A percentile compares a stretch with the other conserved stretches of the same genome.
Conservation (phyloP, 2,888 invertebrate genomes). For the Tetheella fluctuosa region DNA sequence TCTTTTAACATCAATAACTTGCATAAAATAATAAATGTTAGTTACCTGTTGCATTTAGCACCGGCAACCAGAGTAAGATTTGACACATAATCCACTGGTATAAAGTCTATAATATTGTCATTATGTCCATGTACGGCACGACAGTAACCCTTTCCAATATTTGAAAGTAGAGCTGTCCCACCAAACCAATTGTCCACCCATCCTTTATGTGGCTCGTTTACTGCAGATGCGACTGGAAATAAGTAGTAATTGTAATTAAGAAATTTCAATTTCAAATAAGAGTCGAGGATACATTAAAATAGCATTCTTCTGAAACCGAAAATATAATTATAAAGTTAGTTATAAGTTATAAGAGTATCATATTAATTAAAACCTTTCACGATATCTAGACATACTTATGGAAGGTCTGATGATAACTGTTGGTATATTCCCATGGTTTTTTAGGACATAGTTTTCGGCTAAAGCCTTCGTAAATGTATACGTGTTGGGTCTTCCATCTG, state of each 20-base stretch:
- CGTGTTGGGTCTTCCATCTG: conserved; percentile 48
- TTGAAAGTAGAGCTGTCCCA: conserved; percentile 87
- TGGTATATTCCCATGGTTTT: conserved; percentile 41
- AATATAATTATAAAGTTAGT: too few species aligned
- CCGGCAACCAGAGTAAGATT: conserved; percentile 92
- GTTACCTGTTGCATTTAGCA: conserved; percentile 41
- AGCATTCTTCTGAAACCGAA: too few species aligned
- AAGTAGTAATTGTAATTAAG: background rate
- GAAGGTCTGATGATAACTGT: conserved; percentile 49
- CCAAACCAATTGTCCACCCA: conserved; percentile 98
- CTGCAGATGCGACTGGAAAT: conserved; percentile 48
- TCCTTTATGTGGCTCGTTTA: conserved; percentile 88
- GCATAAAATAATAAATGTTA: conserved; percentile 9
- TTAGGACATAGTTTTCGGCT: conserved; percentile 40
- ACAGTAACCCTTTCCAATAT: conserved; percentile 86
- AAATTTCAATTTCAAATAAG: too few species aligned
- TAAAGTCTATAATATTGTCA: conserved; percentile 88
- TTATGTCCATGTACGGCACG: conserved; percentile 90
- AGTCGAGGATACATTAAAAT: too few species aligned
- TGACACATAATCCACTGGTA: conserved; percentile 93
- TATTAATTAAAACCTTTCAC: too few species aligned
- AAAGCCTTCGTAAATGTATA: conserved; percentile 54
- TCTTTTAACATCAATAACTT: background rate
- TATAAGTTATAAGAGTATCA: too few species aligned
- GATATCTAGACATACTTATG: conserved; percentile 34